Conservation (phyloP, 2,888 invertebrate genomes). For the Liodrosophila aerea region DNA sequence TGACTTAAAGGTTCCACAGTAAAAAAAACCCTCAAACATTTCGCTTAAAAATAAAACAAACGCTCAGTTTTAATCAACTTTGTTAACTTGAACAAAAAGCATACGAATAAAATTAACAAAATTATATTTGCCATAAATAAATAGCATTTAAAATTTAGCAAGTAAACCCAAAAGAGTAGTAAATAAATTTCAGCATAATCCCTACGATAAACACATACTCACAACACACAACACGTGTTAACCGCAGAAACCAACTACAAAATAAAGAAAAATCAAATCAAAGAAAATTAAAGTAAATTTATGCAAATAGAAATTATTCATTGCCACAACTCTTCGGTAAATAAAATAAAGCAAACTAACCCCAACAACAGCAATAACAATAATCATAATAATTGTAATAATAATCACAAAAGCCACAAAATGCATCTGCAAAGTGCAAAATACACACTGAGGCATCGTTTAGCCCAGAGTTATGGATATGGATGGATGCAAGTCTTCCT, state of each 20-base stretch:
- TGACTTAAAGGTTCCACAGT: slow-evolving; percentile 27
- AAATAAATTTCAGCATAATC: slow-evolving; percentile 54
- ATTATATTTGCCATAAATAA: slow-evolving; percentile 49
- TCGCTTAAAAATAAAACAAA: slow-evolving; percentile 10
- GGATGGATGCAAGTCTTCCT: slow-evolving; percentile 80
- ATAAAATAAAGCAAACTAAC: slow-evolving; percentile 47
- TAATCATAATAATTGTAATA: slow-evolving; percentile 5
- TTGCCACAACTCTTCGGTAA: slow-evolving; percentile 52
- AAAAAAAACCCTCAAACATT: slow-evolving; percentile 15
- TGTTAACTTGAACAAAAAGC: slow-evolving; percentile 39
- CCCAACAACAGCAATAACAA: slow-evolving; percentile 20
- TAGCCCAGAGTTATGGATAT: slow-evolving; percentile 47
- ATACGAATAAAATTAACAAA: slow-evolving; percentile 18
- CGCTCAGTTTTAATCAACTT: slow-evolving; percentile 51
- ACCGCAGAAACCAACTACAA: slow-evolving; percentile 31
- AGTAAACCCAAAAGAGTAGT: slow-evolving; percentile 52
- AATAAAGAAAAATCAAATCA: slow-evolving; percentile 14
- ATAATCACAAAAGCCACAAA: slow-evolving; percentile 48
- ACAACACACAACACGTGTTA: background rate
- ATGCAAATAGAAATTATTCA: slow-evolving; percentile 68
- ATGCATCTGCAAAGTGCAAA: slow-evolving; percentile 52
- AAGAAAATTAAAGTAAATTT: slow-evolving; percentile 55
- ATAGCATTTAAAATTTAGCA: slow-evolving; percentile 53
- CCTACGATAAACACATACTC: slow-evolving; percentile 24
- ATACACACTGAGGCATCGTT: slow-evolving; percentile 52